phyloP scores from a whole-genome alignment of 2,797 vertebrate species.

The Takifugu rubripes region DNA sequence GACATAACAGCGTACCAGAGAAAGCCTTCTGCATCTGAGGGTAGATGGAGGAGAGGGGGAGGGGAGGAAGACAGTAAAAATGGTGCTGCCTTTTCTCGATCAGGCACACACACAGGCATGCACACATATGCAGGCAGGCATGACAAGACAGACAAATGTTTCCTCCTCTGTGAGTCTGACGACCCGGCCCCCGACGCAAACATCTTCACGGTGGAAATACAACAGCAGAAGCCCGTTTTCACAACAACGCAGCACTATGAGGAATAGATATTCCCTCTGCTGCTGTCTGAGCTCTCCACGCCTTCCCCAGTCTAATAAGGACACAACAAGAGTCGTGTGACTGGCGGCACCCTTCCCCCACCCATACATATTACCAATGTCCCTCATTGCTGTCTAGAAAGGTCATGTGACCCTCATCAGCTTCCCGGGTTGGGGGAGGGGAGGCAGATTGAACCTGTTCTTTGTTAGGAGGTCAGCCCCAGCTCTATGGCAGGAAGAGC shows the following conservation, averaged over 20 bases:
- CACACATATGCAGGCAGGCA: conserved; percentile 5
- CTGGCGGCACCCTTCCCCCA: conserved; percentile 71
- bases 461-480: conserved; percentile 87
- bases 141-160: conserved; percentile 28
- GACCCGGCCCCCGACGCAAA: conserved; percentile 20
- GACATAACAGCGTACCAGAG: conserved; percentile 70
- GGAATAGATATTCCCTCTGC: conserved; percentile 55
- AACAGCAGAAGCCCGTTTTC: conserved; percentile 56
- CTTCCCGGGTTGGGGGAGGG: conserved; percentile 78
- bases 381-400: conserved; percentile 81
- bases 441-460: conserved; percentile 84
- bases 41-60: conserved; percentile 49
- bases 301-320: conserved; percentile 61
- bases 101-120: conserved; percentile 22
- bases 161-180: conserved; percentile 31
- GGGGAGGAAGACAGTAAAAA: conserved; percentile 59
- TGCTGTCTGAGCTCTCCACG: conserved; percentile 44
- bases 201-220: conserved; percentile 58
- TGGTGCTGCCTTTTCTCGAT: conserved; percentile 48
- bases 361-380: conserved; percentile 75
- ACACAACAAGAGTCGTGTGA: conserved; percentile 72
- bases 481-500: conserved; percentile 73
- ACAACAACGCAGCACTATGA: conserved; percentile 50
- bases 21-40: conserved; percentile 53
- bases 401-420: conserved; percentile 87